phyloP scores from a whole-genome alignment of 2,113 vertebrate genomes.

The Myotis yumanensis region DNA sequence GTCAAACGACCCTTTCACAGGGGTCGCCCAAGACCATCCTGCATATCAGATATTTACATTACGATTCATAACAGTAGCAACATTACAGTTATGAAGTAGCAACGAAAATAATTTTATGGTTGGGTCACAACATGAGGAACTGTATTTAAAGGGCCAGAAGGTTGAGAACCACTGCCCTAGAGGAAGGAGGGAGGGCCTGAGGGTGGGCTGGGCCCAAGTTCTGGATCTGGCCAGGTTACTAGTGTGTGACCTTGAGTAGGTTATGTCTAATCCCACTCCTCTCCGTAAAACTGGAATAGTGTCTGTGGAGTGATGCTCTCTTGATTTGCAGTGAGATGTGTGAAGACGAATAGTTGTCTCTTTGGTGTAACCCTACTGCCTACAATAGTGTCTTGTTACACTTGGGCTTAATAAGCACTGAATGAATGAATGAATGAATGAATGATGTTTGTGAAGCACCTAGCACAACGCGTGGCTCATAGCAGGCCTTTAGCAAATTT shows the following conservation, averaged over 20 bases:
- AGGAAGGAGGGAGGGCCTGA: not conserved
- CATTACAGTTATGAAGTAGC: too few relatives aligned
- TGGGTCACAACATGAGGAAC: too few relatives aligned
- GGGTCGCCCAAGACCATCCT: too few relatives aligned
- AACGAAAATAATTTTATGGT: too few relatives aligned
- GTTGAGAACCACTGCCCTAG: too few relatives aligned
- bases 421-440: not conserved
- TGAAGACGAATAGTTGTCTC: not conserved
- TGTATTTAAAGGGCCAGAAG: too few relatives aligned
- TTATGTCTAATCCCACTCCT: not conserved
- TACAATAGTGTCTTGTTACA: fast-evolving
- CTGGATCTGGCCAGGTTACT: too few relatives aligned
- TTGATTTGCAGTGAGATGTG: too few relatives aligned
- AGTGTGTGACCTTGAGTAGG: not conserved
- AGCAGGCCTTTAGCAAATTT: not conserved
- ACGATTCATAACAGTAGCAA: too few relatives aligned
- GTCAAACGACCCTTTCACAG: too few relatives aligned
- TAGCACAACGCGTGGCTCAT: not conserved
- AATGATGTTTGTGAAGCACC: not conserved
- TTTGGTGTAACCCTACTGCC: not conserved
- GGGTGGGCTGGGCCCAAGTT: not conserved
- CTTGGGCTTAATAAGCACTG: not conserved
- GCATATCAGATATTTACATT: too few relatives aligned
- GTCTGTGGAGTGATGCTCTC: not conserved
- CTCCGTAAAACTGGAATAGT: not conserved